Conservation (phyloP, 2,888 invertebrate species). For the Lasioglossum villosulum region DNA sequence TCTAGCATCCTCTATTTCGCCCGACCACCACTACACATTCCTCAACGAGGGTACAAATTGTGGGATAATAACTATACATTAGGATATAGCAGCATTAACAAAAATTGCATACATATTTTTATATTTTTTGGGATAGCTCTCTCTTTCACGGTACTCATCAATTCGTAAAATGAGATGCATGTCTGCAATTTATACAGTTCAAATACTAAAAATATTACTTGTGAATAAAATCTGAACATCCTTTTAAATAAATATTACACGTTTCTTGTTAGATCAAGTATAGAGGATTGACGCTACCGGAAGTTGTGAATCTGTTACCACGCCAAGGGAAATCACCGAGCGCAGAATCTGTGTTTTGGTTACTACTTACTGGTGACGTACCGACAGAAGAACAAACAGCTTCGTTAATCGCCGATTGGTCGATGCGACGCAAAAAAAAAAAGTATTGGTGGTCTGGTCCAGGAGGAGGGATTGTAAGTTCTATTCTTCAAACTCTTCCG, state of each 20-base stretch:
- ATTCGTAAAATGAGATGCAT: too few relatives aligned
- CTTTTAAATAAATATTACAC: neutral
- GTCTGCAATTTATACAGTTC: neutral
- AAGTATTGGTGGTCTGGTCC: conserved; percentile 75
- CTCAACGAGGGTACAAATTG: too few relatives aligned
- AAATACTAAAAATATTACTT: neutral
- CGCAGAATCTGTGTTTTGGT: conserved; percentile 80
- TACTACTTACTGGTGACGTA: conserved; percentile 79
- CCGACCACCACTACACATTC: too few relatives aligned
- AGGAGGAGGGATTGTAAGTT: conserved; percentile 70
- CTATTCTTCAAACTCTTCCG: conserved; percentile 72
- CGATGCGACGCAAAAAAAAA: conserved; percentile 71
- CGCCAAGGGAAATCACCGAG: conserved; percentile 77
- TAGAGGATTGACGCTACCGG: conserved; percentile 79
- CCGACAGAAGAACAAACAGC: conserved; percentile 79
- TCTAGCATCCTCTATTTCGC: too few relatives aligned
- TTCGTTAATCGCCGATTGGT: conserved; percentile 78
- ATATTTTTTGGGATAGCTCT: neutral
- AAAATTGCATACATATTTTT: too few relatives aligned
- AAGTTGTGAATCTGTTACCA: conserved; percentile 75
- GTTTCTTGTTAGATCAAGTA: conserved; percentile 68
- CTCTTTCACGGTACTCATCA: neutral
- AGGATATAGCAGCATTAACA: too few relatives aligned
- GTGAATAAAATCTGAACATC: neutral
- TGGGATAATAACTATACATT: too few relatives aligned